Evolutionary conservation across 2,888 invertebrate genomes (phyloP).

Genomic region (Tipula confusa): DNA sequence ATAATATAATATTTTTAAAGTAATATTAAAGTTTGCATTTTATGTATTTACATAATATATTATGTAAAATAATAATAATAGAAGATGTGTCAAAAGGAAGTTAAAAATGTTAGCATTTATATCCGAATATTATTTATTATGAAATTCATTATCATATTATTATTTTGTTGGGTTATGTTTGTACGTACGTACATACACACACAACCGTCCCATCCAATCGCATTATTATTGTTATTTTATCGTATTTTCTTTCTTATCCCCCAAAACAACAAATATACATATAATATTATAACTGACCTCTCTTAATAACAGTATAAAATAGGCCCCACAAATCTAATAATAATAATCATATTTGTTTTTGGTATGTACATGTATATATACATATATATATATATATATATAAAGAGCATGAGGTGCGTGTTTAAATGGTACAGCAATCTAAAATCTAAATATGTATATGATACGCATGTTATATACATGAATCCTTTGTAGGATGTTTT

Average conservation of each 20-base stretch:
- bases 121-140: not conserved
- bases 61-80: not conserved
- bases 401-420: not conserved
- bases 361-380: no score
- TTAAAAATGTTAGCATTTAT: not conserved
- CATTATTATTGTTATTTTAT: not conserved
- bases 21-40: not conserved
- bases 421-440: not conserved
- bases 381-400: not conserved
- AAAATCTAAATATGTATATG: not conserved
- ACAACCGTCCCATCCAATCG: not conserved
- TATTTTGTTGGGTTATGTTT: not conserved
- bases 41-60: not conserved
- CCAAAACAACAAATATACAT: constrained; percentile 1
- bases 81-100: not conserved
- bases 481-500: not conserved
- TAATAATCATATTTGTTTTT: not conserved
- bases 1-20: no score
- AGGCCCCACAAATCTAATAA: not conserved
- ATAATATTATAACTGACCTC: not conserved
- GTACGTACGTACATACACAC: not conserved
- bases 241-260: not conserved
- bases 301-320: not conserved
- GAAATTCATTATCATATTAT: not conserved
- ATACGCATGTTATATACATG: not conserved